Percentiles rank a stretch among this genome's conserved stretches.
Evolutionary conservation across 37 sponge, comb jelly and placozoan genomes (phyloP).

Genomic region (Ephydatia muelleri): DNA sequence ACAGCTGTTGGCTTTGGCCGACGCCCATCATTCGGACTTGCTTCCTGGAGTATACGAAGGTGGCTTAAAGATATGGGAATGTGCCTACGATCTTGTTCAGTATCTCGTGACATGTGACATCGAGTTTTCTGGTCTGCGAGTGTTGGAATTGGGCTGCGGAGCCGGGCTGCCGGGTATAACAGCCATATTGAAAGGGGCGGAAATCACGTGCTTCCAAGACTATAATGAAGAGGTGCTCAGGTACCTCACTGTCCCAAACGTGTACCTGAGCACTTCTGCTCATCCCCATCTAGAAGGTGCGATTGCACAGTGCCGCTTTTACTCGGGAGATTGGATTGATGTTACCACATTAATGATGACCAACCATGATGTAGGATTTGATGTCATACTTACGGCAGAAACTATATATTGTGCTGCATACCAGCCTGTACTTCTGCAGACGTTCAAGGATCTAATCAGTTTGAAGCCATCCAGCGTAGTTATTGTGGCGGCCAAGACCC

Average conservation of each 20-base stretch:
- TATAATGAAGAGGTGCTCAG: slow-evolving; percentile 89
- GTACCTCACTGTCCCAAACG: slow-evolving; percentile 81
- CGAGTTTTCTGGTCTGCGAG: slow-evolving; percentile 24
- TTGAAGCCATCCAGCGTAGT: slow-evolving; percentile 47
- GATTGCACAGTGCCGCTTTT: slow-evolving; percentile 39
- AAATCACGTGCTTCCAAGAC: slow-evolving; percentile 83
- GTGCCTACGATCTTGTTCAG: slow-evolving; percentile 79
- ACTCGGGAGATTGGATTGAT: slow-evolving; percentile 73
- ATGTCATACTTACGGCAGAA: slow-evolving; percentile 93
- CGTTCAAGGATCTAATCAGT: slow-evolving; percentile 52
- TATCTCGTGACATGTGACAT: slow-evolving; percentile 29
- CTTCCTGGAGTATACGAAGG: slow-evolving; percentile 93
- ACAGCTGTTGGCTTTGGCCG: slow-evolving; percentile 3
- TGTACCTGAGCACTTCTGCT: slow-evolving; percentile 28
- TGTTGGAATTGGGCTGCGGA: slow-evolving; percentile 96
- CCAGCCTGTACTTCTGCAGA: slow-evolving; percentile 64
- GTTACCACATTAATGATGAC: background rate
- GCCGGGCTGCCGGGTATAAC: slow-evolving; percentile 86
- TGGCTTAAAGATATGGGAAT: slow-evolving; percentile 96
- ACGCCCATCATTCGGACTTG: slow-evolving; percentile 68
- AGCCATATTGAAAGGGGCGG: slow-evolving; percentile 67
- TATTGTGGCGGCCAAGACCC: slow-evolving; percentile 83
- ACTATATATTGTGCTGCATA: slow-evolving; percentile 81
- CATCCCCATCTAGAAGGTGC: background rate
- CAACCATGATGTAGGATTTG: slow-evolving; percentile 41